Evolutionary conservation across 2,113 vertebrate genomes (phyloP), one percentile per base, ranked within the genome.

Genomic region (Ovibos moschatus): DNA sequence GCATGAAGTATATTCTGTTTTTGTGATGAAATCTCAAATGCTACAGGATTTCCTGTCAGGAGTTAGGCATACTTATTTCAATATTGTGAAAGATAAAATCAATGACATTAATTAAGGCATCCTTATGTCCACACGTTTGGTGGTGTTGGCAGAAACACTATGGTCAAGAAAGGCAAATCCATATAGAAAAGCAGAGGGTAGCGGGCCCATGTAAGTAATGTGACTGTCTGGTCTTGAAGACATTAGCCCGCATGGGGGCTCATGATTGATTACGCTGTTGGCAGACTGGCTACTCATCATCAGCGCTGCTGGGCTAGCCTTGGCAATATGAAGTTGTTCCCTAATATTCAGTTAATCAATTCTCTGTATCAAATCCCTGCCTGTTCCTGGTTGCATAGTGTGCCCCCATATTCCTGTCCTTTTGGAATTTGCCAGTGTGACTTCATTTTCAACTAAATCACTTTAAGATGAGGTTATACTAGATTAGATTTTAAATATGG

Each of bases 191-290:
- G 79, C 15, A 83, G 67, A 87, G 9, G 8, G 53, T 78, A 67
- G 14, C 21, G 10, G 15, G 55, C 2, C 5, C 33, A 27, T 8
- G 10, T 87, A 50, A 43, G 83, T 13, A 51, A 58, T 47, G 16
- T 51, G 12, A 58, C 23, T 79, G 33, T 15, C 28, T 89, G 12
- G 36, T 81, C 7, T 50, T 40, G 47, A 45, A 89, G 57, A 55
- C 7, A 58, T 2, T 9, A 62, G 2, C 11, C 7, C 1, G 2
- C 11, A 21, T 8, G 13, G 28, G 43, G 51, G 2, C 8, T 60
- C 33, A 67, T 21, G 36, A 55, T 1, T 71, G 50, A 58, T n/a
- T 82, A 67, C 3, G 7, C 27, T 78, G 6, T 64, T 43, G 33
- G 82, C 12, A 53, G 13, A 5, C 36, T 50, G 81, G 8, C 60